Evolutionary conservation across 2,888 invertebrate species (phyloP), one percentile per base, ranked within the genome.

Genomic region (Neuroscelio doddi): DNA sequence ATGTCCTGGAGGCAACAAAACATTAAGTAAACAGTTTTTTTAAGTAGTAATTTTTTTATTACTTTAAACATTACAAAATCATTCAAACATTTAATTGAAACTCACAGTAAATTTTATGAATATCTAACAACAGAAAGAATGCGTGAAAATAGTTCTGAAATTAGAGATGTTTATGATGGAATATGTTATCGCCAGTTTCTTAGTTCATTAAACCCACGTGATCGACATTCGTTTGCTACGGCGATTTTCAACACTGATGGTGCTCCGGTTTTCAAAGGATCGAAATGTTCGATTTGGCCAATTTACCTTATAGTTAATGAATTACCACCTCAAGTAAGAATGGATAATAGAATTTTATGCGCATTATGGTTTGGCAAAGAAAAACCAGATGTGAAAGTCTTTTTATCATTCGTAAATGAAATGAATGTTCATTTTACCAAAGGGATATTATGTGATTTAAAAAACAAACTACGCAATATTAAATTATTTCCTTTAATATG

Each of bases 211-310:
- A 5, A 21, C 10, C 27, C 29, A 36, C 4, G 27, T 10, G 47
- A 44, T 26, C 27, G 12, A 10, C 7, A 39, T 12, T 16, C 44
- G 3, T 59, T 64, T 45, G 52, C 32, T 17, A 69, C 56, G 1
- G 14, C 65, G 0, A 68, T 38, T 39, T 69, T 71, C 26, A 69
- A 65, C 14, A 50, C 56, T 12, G 67, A 71, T 47, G 68, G 68
- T 14, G 57, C 61, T 8, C 55, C 56, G 10, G 38, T 55, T 21
- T 56, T 65, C 17, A 24, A 62, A 51, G 64, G 65, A 17, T 64
- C 64, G 0, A 47, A 34, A 9, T 51, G 39, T 38, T 62, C 57
- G 2, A 56, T 67, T 8, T 69, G 64, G 67, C 64, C 67, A n/a
- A 67, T 69, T 15, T 59, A 56, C 14, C 7, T 64, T 26, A 52